phyloP scores from a whole-genome alignment of 1,140 invertebrate genomes.

The Nilaparvata lugens region DNA sequence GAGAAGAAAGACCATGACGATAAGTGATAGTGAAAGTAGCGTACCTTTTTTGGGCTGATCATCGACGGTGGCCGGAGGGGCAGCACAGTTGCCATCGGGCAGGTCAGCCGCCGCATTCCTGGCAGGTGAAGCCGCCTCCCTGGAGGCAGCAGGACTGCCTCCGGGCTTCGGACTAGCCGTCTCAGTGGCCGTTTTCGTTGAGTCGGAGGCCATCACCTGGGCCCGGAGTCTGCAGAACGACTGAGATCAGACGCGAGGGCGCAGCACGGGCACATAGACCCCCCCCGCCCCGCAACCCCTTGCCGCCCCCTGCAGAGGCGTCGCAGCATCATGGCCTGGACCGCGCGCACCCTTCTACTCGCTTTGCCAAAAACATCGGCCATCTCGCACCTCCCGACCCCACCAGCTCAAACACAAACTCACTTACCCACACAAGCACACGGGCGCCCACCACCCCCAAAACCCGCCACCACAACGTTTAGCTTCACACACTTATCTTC shows the following conservation, averaged over 20 bases:
- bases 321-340: not conserved
- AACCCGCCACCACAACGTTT: too few relatives aligned
- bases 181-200: not conserved
- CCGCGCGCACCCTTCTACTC: not conserved
- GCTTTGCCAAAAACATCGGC: not conserved
- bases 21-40: too few relatives aligned
- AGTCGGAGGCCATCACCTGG: not conserved
- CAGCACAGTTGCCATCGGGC: not conserved
- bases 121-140: constrained; percentile 1
- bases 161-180: not conserved
- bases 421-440: too few relatives aligned
- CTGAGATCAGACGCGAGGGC: not conserved
- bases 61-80: not conserved
- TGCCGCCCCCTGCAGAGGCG: too few relatives aligned
- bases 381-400: not conserved
- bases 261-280: not conserved
- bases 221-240: constrained; percentile 4
- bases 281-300: not conserved
- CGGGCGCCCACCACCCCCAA: too few relatives aligned
- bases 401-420: too few relatives aligned
- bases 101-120: not conserved
- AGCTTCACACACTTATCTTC: too few relatives aligned
- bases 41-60: too few relatives aligned
- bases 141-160: constrained; percentile 1
- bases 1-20: too few relatives aligned